Evolutionary conservation across 2,888 invertebrate species (phyloP).

Genomic region (Clostera curtula): DNA sequence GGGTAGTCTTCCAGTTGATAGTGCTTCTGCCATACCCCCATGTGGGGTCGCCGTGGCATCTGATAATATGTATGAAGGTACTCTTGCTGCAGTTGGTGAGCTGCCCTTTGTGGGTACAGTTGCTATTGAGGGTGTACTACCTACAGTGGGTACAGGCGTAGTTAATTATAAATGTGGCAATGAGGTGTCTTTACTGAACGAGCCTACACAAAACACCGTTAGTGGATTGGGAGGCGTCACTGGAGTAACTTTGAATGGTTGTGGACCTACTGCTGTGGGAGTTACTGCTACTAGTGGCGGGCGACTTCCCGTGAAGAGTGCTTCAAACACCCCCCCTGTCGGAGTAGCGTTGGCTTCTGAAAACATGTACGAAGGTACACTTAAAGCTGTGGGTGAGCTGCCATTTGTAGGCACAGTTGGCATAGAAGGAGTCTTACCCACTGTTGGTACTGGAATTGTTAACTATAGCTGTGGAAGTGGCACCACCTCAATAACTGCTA

Average conservation of each 20-base stretch:
- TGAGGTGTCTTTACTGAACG: no score
- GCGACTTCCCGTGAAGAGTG: constrained; percentile 20
- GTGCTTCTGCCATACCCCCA: constrained; percentile 21
- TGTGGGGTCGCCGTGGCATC: constrained; percentile 25
- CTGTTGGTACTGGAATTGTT: constrained; percentile 23
- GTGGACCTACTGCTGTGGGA: constrained; percentile 2
- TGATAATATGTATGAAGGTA: constrained; percentile 23
- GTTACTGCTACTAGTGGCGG: constrained; percentile 23
- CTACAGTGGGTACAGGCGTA: constrained; percentile 7
- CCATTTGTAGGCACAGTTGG: constrained; percentile 31
- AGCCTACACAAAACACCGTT: no score
- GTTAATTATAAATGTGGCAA: constrained; percentile 1
- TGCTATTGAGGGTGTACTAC: constrained; percentile 5
- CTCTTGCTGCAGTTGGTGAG: constrained; percentile 19
- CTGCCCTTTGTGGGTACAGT: constrained; percentile 18
- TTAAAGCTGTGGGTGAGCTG: constrained; percentile 25
- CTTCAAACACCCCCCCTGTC: constrained; percentile 24
- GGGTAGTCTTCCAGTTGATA: constrained; percentile 21
- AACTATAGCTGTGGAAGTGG: constrained; percentile 27
- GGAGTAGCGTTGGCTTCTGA: constrained; percentile 30
- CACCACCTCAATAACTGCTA: no score
- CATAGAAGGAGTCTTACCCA: constrained; percentile 26
- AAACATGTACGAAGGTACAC: constrained; percentile 24
- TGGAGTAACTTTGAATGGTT: no score
- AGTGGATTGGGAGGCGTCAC: no score